Conservation (phyloP, 2,113 vertebrate genomes). For the Pachyramphus minor region DNA sequence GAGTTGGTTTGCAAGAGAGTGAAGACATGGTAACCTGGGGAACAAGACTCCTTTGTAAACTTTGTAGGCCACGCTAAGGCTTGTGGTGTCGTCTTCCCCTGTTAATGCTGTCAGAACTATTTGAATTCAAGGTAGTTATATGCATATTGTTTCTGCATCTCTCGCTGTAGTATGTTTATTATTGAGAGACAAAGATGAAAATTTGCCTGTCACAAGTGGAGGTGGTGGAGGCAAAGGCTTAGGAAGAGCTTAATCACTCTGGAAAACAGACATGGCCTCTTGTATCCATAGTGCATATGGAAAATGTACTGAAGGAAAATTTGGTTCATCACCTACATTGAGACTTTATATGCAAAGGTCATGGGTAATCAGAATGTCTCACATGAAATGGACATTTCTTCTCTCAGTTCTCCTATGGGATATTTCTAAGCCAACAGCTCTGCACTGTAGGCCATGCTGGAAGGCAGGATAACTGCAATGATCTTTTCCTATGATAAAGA, state of each 20-base stretch:
- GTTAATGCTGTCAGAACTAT: not conserved
- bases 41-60: not conserved
- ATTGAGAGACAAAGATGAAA: not conserved
- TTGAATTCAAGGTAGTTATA: not conserved
- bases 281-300: not conserved
- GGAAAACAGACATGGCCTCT: not conserved
- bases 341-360: not conserved
- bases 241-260: not conserved
- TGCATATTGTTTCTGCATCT: not conserved
- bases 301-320: not conserved
- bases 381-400: not conserved
- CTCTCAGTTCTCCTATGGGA: not conserved
- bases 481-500: not conserved
- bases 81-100: not conserved
- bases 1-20: not conserved
- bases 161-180: not conserved
- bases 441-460: not conserved
- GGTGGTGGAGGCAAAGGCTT: not conserved
- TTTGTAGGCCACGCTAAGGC: not conserved
- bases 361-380: not conserved
- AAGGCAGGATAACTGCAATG: not conserved
- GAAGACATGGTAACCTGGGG: not conserved
- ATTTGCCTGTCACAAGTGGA: not conserved
- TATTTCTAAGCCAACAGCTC: not conserved
- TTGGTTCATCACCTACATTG: not conserved